These are phyloP conservation scores for Garra rufa DNA, from an alignment of 2,113 vertebrate species.

Conservation along the genomic window DNA sequence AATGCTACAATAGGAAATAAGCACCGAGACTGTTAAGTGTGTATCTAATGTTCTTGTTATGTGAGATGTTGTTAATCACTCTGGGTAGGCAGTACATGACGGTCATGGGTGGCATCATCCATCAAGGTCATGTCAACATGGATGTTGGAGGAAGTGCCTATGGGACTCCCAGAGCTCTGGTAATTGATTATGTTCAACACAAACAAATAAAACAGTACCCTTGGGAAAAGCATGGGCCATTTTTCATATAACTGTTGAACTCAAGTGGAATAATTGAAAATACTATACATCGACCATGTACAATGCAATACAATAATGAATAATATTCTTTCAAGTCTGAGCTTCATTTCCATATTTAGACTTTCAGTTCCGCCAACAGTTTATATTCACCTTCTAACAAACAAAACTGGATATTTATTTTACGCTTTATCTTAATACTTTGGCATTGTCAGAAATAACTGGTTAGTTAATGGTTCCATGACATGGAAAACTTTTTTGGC, in stretches of 20 bases:
- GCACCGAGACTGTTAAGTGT: neutral
- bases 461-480: no score
- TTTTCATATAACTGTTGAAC: neutral
- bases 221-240: neutral
- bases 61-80: conserved; percentile 15
- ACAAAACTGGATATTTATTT: neutral
- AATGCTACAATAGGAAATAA: neutral
- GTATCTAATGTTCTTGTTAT: neutral
- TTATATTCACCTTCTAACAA: neutral
- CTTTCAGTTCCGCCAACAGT: neutral
- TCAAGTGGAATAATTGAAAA: neutral
- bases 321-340: neutral
- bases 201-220: conserved; percentile 9
- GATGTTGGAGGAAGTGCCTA: conserved; percentile 12
- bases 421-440: neutral
- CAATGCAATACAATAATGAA: neutral
- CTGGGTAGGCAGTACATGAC: conserved; percentile 6
- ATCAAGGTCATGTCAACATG: conserved; percentile 26
- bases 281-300: neutral
- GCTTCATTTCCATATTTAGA: neutral
- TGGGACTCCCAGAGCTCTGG: neutral
- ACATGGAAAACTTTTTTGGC: no score
- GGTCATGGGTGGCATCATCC: conserved; percentile 33
- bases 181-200: conserved; percentile 31
- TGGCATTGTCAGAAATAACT: neutral